A percentile compares a stretch with the other conserved stretches of the same genome.
Conservation (phyloP, 30 jellyfish, hydroid and myxozoan genomes). For the Aurelia sp. region DNA sequence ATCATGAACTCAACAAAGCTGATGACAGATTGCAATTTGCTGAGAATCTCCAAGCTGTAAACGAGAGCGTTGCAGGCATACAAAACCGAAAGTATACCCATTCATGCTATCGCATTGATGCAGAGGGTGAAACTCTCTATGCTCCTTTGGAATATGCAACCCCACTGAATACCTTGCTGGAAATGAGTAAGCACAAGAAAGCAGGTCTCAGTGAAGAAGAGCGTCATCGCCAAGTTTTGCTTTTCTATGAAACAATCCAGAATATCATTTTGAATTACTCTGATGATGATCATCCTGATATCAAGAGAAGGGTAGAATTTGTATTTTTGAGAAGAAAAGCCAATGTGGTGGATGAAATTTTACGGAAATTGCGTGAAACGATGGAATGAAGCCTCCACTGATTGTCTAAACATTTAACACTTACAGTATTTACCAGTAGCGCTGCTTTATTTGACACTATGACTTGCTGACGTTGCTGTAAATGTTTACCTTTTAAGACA, state of each 20-base stretch:
- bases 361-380: neutral
- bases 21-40: neutral
- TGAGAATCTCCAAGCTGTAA: neutral
- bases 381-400: no score
- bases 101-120: neutral
- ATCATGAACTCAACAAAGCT: neutral
- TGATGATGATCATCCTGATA: neutral
- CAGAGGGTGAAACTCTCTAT: neutral
- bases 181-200: neutral
- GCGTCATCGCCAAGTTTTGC: neutral
- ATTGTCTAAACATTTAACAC: no score
- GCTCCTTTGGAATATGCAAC: constrained; percentile 7
- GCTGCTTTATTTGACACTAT: no score
- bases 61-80: constrained; percentile 1
- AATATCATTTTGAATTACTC: neutral
- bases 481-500: no score
- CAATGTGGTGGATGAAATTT: neutral
- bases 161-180: constrained; percentile 1
- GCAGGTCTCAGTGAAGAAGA: neutral
- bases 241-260: neutral
- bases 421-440: no score
- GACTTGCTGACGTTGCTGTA: no score
- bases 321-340: neutral
- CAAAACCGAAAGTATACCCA: neutral
- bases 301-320: neutral